phyloP scores from a whole-genome alignment of 2,797 vertebrate species.

The Scomberomorus guttatus region DNA sequence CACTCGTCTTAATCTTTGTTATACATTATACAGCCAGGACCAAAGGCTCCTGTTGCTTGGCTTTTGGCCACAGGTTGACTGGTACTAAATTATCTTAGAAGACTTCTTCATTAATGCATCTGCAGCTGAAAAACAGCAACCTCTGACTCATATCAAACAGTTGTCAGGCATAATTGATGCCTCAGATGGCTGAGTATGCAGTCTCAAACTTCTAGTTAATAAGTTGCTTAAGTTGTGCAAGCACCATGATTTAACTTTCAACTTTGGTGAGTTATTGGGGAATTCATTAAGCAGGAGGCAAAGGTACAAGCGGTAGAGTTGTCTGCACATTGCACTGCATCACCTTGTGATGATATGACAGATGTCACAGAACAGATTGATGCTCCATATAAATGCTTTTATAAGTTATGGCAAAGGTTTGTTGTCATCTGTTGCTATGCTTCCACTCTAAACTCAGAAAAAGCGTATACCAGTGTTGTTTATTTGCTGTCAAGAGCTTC shows the following conservation, averaged over 20 bases:
- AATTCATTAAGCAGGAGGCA: conserved; percentile 49
- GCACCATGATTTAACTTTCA: conserved; percentile 32
- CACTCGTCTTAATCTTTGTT: conserved; percentile 70
- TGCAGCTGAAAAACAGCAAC: conserved; percentile 32
- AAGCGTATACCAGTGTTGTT: conserved; percentile 45
- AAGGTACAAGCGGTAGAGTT: conserved; percentile 20
- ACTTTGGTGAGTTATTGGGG: conserved; percentile 12
- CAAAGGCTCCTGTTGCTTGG: conserved; percentile 63
- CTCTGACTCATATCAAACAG: conserved; percentile 44
- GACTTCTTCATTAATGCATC: conserved; percentile 63
- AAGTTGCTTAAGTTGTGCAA: conserved; percentile 6
- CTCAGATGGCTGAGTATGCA: conserved; percentile 22
- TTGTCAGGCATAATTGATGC: conserved; percentile 46
- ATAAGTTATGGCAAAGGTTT: conserved; percentile 51
- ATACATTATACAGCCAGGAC: conserved; percentile 70
- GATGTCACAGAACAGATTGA: conserved; percentile 68
- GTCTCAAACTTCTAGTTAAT: conserved; percentile 30
- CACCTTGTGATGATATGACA: conserved; percentile 59
- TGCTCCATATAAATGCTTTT: conserved; percentile 50
- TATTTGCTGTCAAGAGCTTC: conserved; percentile 60
- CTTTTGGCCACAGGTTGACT: conserved; percentile 65
- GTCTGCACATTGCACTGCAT: conserved; percentile 36
- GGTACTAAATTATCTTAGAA: conserved; percentile 63
- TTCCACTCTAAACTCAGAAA: conserved; percentile 38
- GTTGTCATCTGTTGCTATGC: conserved; percentile 48